phyloP scores from a whole-genome alignment of 2,797 vertebrate species.

The Mus caroli region DNA sequence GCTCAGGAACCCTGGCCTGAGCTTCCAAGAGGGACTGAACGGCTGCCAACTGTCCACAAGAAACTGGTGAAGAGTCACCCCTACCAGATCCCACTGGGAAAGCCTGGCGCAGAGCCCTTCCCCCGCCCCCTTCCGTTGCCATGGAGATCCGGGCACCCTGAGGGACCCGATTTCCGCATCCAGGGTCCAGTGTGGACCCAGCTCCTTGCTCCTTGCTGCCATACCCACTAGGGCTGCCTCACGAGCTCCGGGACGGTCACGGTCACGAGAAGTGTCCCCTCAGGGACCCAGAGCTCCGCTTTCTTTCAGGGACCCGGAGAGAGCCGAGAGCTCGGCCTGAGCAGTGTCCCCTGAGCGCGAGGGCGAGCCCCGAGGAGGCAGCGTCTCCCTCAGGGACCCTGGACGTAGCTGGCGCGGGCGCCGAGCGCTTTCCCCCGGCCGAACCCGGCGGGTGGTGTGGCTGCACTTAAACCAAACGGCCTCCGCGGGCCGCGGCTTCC shows the following conservation, averaged over 20 bases:
- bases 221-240: not conserved
- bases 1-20: rapidly evolving
- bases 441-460: constrained; percentile 30
- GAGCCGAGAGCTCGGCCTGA: not conserved
- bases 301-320: not conserved
- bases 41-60: rapidly evolving
- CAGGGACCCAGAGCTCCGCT: not conserved
- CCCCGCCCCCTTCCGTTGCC: constrained; percentile 42
- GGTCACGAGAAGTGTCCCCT: not conserved
- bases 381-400: not conserved
- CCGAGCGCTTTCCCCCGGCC: not conserved
- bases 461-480: constrained; percentile 69
- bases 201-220: rapidly evolving
- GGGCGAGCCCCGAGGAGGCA: not conserved
- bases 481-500: not conserved
- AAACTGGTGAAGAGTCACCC: rapidly evolving
- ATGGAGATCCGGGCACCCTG: not conserved
- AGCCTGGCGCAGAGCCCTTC: rapidly evolving
- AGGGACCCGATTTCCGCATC: rapidly evolving
- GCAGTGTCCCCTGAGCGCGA: not conserved
- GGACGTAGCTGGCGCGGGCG: not conserved
- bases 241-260: not conserved
- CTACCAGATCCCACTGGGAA: not conserved
- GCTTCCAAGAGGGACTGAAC: rapidly evolving
- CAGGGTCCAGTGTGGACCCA: rapidly evolving